Evolutionary conservation across 2,113 vertebrate species (phyloP), one percentile per base, ranked within the genome.

Genomic region (Dromiciops gliroides): DNA sequence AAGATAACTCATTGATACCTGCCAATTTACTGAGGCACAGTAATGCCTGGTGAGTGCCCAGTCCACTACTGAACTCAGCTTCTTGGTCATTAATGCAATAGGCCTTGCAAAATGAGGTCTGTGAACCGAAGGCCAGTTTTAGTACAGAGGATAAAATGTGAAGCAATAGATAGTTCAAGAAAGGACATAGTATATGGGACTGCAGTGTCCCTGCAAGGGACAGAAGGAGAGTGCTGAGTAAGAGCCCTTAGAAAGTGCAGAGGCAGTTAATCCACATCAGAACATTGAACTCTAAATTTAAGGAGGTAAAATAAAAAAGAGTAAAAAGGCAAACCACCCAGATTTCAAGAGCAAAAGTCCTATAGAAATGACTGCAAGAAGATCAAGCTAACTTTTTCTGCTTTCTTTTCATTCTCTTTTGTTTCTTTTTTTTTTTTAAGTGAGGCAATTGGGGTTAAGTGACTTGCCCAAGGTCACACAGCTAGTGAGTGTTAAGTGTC

Each of bases 41-140:
- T 44, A 67, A 60, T 5, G n/a, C 5, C 90, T 67, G 26, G 67
- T 89, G 92, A 94, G 52, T 92, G 53, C 49, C 48, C 94, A 91
- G 91, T 90, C 89, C 89, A 93, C 90, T 52, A 60, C 51, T 96
- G 93, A 95, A 94, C 89, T 52, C 90, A 93, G 8, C 94, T 95
- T 94, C 52, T 83, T 90, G 88, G 51, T 93, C 96, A 93, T 95
- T 96, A 96, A 92, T 56, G 75, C 52, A 97, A 95, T 89, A 94
- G 60, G 89, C 96, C 50, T 83, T 92, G 48, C 48, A 95, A 90
- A 97, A 96, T 93, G 95, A 97, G 56, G 56, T 89, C 93, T 96
- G 26, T 75, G 94, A 95, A 96, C 92, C 44, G 31, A 96, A 90
- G 92, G 52, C 93, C 60, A 89, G 90, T 96, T 95, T 96, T 83